Conservation (phyloP, 2,113 vertebrate species). For the Clarias macrocephalus region DNA sequence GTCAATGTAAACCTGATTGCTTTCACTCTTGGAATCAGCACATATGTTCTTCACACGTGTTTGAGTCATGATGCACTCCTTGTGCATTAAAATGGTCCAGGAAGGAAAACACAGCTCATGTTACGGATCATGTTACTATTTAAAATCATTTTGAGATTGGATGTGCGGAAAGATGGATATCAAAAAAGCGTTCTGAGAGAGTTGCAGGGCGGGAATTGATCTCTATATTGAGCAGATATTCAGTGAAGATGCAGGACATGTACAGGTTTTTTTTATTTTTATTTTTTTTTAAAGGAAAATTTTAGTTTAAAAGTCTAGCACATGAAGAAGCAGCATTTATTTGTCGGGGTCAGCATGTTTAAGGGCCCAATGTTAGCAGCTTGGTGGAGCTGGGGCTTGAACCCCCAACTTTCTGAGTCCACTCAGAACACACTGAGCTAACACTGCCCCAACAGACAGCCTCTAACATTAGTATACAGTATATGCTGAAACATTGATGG, state of each 20-base stretch:
- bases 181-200: neutral
- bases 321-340: no score
- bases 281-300: no score
- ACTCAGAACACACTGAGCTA: no score
- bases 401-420: no score
- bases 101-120: neutral
- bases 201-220: neutral
- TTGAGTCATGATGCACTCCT: neutral
- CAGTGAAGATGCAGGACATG: neutral
- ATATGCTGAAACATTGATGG: no score
- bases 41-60: neutral
- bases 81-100: neutral
- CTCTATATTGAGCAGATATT: neutral
- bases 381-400: no score
- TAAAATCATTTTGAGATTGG: neutral
- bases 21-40: neutral
- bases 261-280: neutral
- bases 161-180: neutral
- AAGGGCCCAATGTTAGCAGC: no score
- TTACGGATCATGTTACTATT: neutral
- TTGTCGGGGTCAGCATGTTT: no score
- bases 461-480: no score
- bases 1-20: neutral
- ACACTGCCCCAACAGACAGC: no score
- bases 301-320: no score